Evolutionary conservation across 1,140 invertebrate species (phyloP), one percentile per base, ranked within the genome.

Genomic region (Hyphantria cunea): DNA sequence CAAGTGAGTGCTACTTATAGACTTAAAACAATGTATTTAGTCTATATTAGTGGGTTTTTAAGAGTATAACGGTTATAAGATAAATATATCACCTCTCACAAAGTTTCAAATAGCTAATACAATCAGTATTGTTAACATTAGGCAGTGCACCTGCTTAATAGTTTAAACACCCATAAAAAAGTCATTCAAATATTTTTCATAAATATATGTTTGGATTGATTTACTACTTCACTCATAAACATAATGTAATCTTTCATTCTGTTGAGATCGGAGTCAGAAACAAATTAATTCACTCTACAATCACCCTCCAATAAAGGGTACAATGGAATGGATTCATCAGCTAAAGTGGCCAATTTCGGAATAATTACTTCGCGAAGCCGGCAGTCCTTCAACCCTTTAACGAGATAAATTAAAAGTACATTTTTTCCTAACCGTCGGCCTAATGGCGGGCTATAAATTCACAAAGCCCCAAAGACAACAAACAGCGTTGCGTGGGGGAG

Each of bases 351-450:
- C 84, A 90, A 90, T 90, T 89, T 78, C 76, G 84, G 83, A 85
- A 86, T 86, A 90, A 90, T 90, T 90, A 89, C 86, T 90, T 74
- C 80, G 81, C 87, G 84, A 83, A 84, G 82, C 86, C 76, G 71
- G 74, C 71, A 83, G 87, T 90, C 81, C 84, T 84, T 90, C 82
- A 90, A 90, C 86, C 88, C 88, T 90, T 89, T 90, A 90, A 89
- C 85, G 84, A 87, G 85, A 90, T 88, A 88, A 90, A 90, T 90
- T 90, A 90, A 90, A 90, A 90, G 88, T 87, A 89, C 88, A 89
- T 90, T 89, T 90, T 90, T 90, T 86, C 82, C 82, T 81, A 85
- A 89, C 87, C 80, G 83, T 75, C 78, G 77, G 74, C 70, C 68
- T 90, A 89, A 89, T 86, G 80, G 67, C 69, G 64, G 71, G 82